These are phyloP conservation scores for Larimichthys crocea DNA, from an alignment of 2,113 vertebrate species.

Conservation along the genomic window DNA sequence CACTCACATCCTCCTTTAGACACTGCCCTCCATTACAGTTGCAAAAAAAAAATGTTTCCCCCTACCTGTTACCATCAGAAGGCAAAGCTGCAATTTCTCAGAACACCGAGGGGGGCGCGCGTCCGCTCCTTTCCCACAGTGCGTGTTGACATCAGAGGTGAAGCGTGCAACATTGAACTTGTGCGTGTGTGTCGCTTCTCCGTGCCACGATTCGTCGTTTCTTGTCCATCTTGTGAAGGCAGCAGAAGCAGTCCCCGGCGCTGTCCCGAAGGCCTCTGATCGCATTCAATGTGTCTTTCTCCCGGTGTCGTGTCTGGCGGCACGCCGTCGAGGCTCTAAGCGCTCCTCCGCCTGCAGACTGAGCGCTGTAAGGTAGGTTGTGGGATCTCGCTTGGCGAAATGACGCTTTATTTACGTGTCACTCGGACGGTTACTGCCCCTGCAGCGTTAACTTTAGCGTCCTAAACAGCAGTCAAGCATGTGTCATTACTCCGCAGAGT, in stretches of 20 bases:
- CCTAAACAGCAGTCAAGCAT: constrained; percentile 39
- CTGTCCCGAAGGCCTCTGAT: constrained; percentile 64
- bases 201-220: constrained; percentile 85
- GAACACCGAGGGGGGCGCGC: constrained; percentile 63
- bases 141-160: constrained; percentile 85
- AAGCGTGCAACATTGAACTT: constrained; percentile 78
- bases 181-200: constrained; percentile 79
- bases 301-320: constrained; percentile 56
- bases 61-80: constrained; percentile 33
- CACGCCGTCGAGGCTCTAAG: constrained; percentile 63
- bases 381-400: constrained; percentile 54
- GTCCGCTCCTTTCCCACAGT: constrained; percentile 27
- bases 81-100: constrained; percentile 61
- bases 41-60: constrained; percentile 16
- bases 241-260: constrained; percentile 58
- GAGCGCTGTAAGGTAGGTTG: constrained; percentile 74
- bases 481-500: constrained; percentile 44
- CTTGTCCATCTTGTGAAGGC: constrained; percentile 85
- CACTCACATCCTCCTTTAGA: background rate
- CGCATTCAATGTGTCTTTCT: constrained; percentile 47
- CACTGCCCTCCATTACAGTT: constrained; percentile 10
- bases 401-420: constrained; percentile 64
- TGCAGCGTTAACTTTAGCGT: constrained; percentile 37
- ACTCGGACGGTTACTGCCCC: constrained; percentile 48
- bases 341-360: constrained; percentile 69